These are phyloP conservation scores for Brienomyrus longianalis DNA, from an alignment of 2,113 vertebrate genomes.

Conservation along the genomic window DNA sequence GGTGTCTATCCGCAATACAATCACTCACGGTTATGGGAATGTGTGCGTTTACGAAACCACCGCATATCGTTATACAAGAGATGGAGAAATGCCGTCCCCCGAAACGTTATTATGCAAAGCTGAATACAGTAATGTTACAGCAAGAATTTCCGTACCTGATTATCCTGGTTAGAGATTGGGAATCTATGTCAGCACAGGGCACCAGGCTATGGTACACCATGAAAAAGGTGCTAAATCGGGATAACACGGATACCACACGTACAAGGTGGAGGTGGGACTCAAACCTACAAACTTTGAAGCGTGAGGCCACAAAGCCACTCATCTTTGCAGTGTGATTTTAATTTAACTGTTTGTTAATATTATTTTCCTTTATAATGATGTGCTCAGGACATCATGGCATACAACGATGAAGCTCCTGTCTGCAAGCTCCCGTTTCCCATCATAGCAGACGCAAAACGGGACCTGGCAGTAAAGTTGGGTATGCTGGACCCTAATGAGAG, in stretches of 20 bases:
- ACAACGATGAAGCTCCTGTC: slow-evolving; percentile 59
- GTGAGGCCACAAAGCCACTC: not conserved
- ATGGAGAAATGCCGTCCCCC: not conserved
- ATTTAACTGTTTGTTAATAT: not conserved
- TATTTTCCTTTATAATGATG: not conserved
- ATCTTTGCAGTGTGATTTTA: not conserved
- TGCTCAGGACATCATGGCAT: slow-evolving; percentile 80
- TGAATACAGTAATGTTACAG: not conserved
- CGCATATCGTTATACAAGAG: not conserved
- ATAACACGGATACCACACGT: not conserved
- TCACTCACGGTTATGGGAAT: not conserved
- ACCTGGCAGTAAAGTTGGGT: slow-evolving; percentile 75
- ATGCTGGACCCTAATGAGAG: slow-evolving; percentile 84
- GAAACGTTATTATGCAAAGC: not conserved
- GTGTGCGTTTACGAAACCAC: not conserved
- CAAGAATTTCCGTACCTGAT: not conserved
- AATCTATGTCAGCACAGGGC: not conserved
- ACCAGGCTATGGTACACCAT: not conserved
- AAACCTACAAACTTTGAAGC: not conserved
- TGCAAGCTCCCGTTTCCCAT: slow-evolving; percentile 81
- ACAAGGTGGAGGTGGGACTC: not conserved
- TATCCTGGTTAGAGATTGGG: too few relatives aligned
- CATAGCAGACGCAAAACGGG: slow-evolving; percentile 76
- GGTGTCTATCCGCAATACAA: not conserved
- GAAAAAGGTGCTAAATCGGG: not conserved